phyloP scores from a whole-genome alignment of 2,888 invertebrate species.

The Mesorhabditis spiculigera region DNA sequence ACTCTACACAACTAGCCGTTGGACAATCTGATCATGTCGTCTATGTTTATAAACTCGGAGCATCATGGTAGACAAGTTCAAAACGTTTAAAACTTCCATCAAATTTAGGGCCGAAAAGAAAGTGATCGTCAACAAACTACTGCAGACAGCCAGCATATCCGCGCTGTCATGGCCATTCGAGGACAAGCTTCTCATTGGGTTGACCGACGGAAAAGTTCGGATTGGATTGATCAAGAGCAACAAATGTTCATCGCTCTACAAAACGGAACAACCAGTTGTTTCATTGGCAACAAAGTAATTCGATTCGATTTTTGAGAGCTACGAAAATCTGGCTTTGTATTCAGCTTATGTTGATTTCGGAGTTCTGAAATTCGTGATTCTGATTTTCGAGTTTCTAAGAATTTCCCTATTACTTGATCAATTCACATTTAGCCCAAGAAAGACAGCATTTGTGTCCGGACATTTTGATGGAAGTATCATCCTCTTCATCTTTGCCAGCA shows the following conservation, averaged over 20 bases:
- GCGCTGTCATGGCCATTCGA: conserved; percentile 75
- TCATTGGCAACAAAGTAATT: conserved; percentile 61
- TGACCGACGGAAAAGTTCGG: conserved; percentile 78
- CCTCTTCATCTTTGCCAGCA: conserved; percentile 67
- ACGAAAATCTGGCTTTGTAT: background rate
- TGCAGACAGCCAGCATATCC: conserved; percentile 74
- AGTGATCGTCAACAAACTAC: conserved; percentile 96
- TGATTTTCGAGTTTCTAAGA: too few relatives aligned
- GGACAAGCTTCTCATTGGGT: conserved; percentile 82
- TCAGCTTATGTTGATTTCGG: background rate
- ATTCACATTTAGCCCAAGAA: conserved; percentile 66
- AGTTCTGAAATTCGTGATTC: background rate
- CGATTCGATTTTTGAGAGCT: background rate
- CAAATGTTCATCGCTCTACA: conserved; percentile 83
- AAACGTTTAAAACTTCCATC: conserved; percentile 9
- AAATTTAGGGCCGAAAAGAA: conserved; percentile 80
- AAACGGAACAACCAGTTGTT: conserved; percentile 81
- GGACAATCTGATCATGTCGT: conserved; percentile 96
- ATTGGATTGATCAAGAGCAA: conserved; percentile 79
- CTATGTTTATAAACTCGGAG: conserved; percentile 93
- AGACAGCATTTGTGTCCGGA: conserved; percentile 81
- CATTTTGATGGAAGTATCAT: conserved; percentile 87
- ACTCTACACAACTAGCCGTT: conserved; percentile 88
- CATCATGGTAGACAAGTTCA: conserved; percentile 72
- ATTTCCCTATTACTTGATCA: too few relatives aligned